Evolutionary conservation across 2,113 vertebrate genomes (phyloP).

Genomic region (Takifugu flavidus): DNA sequence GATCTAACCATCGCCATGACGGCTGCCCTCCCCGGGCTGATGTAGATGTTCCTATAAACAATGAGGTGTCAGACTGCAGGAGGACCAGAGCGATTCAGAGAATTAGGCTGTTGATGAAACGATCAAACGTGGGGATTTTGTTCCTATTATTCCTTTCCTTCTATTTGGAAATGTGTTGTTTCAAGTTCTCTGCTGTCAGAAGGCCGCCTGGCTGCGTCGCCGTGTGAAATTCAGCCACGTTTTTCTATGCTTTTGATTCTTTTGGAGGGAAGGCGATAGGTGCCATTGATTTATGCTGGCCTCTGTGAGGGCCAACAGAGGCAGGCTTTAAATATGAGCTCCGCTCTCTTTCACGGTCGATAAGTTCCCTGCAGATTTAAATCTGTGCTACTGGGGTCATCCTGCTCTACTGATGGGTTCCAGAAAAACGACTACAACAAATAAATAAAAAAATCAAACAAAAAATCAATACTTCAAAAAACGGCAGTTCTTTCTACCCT

Average conservation of each 20-base stretch:
- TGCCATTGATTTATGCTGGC: constrained; percentile 19
- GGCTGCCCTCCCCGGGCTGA: constrained; percentile 10
- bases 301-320: neutral
- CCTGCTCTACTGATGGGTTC: constrained; percentile 52
- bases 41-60: constrained; percentile 37
- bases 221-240: too few species aligned
- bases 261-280: constrained; percentile 13
- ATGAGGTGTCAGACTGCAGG: constrained; percentile 15
- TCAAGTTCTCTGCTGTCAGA: too few species aligned
- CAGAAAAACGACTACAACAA: constrained; percentile 22
- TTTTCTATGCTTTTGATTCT: neutral
- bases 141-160: neutral
- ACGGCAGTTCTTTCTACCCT: constrained; percentile 48
- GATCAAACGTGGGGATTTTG: neutral
- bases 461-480: constrained; percentile 58
- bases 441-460: constrained; percentile 35
- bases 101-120: constrained; percentile 2
- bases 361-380: constrained; percentile 32
- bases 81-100: constrained; percentile 7
- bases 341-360: constrained; percentile 7
- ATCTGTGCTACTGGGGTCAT: constrained; percentile 26
- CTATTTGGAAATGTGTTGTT: too few species aligned
- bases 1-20: constrained; percentile 40
- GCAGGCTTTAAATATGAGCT: neutral
- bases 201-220: too few species aligned